Base-by-base conservation (phyloP, 2,888 invertebrate species). In the Agrotis exclamationis region DNA sequence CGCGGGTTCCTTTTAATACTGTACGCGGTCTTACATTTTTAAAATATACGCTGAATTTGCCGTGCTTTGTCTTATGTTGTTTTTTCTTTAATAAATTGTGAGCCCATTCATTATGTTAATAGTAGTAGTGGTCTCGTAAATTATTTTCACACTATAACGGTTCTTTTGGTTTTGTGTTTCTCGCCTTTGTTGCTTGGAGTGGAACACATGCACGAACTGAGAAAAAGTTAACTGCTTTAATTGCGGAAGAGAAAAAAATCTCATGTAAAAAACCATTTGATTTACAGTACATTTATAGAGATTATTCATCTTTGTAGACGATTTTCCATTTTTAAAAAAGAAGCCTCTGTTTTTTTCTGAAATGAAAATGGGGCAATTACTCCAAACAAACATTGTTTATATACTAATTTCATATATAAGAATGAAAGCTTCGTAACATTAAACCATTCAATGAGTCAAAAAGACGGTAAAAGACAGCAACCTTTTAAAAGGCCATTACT, bases 1-100 rank as follows among this genome's bases (percentile, higher is more conserved):
- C 85, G 87, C 83, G 85, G 88, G 85, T 85, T 86, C 83, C 77
- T 79, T 87, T 89, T 88, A 88, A 90, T 90, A 89, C 88, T 87
- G 79, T 78, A 88, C 81, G 81, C 86, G 69, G 71, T 81, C 77
- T 79, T 83, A 84, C 79, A 80, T 82, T 84, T 84, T 84, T 80
- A 51, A 84, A 78, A 70, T 76, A 78, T 78, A 78, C 74, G 70
- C 78, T 65, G 82, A 85, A 81, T 85, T 81, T 80, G 65, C 74
- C 48, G 74, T 79, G 76, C 73, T 73, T 80, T 80, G 73, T 77
- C 74, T 79, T 69, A 57, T 9, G 58, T 70, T 64, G 45, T 28
- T 60, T 44, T 81, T 82, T 59, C 28, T 62, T 51, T 11, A 50
- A 22, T 44, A 39, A 45, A 65, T 75, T 79, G 5, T 44, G 57